Conservation (phyloP, 1,140 invertebrate genomes). For the Tetramorium simillimum region DNA sequence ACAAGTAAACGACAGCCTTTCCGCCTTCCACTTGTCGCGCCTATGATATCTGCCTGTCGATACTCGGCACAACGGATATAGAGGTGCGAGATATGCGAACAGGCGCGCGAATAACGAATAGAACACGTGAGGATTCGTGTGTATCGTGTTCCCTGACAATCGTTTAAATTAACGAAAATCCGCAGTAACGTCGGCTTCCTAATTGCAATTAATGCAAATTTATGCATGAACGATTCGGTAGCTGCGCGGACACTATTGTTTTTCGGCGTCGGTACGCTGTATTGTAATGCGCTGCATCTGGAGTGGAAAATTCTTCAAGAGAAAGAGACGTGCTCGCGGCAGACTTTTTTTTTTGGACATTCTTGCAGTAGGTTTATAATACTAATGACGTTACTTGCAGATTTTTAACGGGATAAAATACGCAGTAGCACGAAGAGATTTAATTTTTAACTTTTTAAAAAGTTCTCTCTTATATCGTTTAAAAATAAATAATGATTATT, state of each 20-base stretch:
- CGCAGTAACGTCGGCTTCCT: constrained; percentile 3
- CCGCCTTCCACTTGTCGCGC: constrained; percentile 7
- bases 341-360: constrained; percentile 24
- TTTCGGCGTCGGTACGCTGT: not conserved
- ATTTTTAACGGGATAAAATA: constrained; percentile 4
- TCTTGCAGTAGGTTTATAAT: constrained; percentile 7
- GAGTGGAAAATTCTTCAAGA: constrained; percentile 27
- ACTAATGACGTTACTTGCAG: not conserved
- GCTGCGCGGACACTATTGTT: constrained; percentile 31
- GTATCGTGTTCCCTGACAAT: not conserved
- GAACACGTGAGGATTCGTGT: constrained; percentile 1
- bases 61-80: constrained; percentile 30
- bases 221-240: not conserved
- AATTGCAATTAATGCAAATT: constrained; percentile 59
- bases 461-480: not conserved
- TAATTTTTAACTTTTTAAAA: not conserved
- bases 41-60: constrained; percentile 20
- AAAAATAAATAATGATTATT: not conserved
- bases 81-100: constrained; percentile 12
- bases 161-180: constrained; percentile 46
- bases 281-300: constrained; percentile 5
- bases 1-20: constrained; percentile 49
- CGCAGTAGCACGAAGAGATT: not conserved
- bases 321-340: not conserved
- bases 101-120: constrained; percentile 23